Evolutionary conservation across 2,888 invertebrate species (phyloP).

Genomic region (Mystacides longicornis): DNA sequence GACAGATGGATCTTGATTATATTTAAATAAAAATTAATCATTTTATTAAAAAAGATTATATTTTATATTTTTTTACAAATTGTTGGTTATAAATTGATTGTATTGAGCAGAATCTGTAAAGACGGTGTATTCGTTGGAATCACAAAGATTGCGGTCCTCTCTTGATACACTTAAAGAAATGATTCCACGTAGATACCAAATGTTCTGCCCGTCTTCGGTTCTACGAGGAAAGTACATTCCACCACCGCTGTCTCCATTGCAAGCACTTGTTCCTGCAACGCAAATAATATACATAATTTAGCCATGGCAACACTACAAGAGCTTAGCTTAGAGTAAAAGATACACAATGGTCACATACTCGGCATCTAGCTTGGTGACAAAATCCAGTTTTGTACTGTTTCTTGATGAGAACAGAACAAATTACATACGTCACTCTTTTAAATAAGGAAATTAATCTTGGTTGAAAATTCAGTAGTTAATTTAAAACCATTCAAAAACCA

Average conservation of each 20-base stretch:
- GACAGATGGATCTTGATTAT: no score
- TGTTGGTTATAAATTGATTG: constrained; percentile 30
- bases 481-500: no score
- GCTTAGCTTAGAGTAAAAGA: no score
- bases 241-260: constrained; percentile 24
- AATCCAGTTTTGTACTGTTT: no score
- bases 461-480: no score
- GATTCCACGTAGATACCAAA: constrained; percentile 21
- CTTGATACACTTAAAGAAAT: constrained; percentile 16
- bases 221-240: constrained; percentile 18
- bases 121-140: constrained; percentile 27
- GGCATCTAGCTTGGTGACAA: no score
- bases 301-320: neutral
- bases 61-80: constrained; percentile 5
- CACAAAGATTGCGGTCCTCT: constrained; percentile 26
- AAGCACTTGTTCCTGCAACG: constrained; percentile 22
- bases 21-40: no score
- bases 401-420: no score
- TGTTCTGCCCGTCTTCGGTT: constrained; percentile 9
- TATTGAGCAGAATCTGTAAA: constrained; percentile 28
- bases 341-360: no score
- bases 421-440: no score
- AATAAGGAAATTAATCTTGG: no score
- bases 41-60: no score
- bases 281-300: neutral